These are phyloP conservation scores for Melipona bicolor DNA, from an alignment of 2,888 invertebrate genomes.

Conservation along the genomic window DNA sequence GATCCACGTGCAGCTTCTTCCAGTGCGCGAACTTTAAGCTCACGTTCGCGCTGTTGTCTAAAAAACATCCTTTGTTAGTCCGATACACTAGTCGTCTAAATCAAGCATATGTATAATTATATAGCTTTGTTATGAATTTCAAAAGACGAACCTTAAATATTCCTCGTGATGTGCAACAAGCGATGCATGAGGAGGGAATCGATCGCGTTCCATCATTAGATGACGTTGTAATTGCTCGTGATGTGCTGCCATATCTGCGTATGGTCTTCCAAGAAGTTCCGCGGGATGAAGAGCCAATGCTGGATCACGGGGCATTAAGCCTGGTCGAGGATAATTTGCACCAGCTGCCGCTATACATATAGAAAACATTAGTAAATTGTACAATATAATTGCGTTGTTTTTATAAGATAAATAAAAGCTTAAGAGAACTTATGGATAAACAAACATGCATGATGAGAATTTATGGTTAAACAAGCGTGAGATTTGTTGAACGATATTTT, in stretches of 20 bases:
- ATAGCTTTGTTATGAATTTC: slow-evolving; percentile 44
- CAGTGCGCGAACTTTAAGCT: slow-evolving; percentile 93
- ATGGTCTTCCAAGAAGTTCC: slow-evolving; percentile 91
- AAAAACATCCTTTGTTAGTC: slow-evolving; percentile 82
- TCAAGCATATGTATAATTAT: slow-evolving; percentile 26
- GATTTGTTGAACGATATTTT: slow-evolving; percentile 19
- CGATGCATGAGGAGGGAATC: slow-evolving; percentile 87
- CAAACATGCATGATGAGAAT: slow-evolving; percentile 50
- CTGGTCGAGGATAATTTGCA: slow-evolving; percentile 87
- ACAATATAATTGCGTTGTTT: not conserved
- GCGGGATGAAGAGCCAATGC: slow-evolving; percentile 90
- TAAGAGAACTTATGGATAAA: slow-evolving; percentile 11
- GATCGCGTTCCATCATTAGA: slow-evolving; percentile 92
- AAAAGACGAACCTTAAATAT: slow-evolving; percentile 86
- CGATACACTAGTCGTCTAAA: slow-evolving; percentile 39
- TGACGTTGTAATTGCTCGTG: slow-evolving; percentile 95
- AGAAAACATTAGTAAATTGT: slow-evolving; percentile 38
- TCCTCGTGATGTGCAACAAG: slow-evolving; percentile 89
- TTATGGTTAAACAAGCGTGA: slow-evolving; percentile 44
- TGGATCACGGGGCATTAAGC: slow-evolving; percentile 86
- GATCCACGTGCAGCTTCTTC: slow-evolving; percentile 93
- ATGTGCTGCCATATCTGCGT: slow-evolving; percentile 91
- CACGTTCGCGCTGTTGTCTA: slow-evolving; percentile 93
- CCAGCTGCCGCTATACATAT: slow-evolving; percentile 84
- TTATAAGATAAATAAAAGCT: slow-evolving; percentile 31